A percentile compares a stretch with the other conserved stretches of the same genome.
These are phyloP conservation scores for Octopus sinensis DNA, from an alignment of 1,140 invertebrate species.

Conservation along the genomic window DNA sequence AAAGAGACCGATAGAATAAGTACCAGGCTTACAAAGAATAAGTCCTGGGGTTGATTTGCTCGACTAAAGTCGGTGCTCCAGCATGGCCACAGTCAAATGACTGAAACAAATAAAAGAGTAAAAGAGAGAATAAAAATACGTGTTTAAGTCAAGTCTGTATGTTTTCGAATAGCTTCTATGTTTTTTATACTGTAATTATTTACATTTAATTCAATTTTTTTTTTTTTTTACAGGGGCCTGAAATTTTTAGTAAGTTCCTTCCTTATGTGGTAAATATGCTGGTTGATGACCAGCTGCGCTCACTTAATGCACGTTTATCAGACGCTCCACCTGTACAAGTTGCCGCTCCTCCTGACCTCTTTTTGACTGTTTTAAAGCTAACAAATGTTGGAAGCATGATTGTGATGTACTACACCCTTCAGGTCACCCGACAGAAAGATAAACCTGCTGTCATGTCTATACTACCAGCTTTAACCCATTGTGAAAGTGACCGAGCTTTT, in stretches of 20 bases:
- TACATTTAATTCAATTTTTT: slow-evolving; percentile 1
- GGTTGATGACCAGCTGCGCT: slow-evolving; percentile 93
- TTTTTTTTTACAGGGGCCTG: slow-evolving; percentile 65
- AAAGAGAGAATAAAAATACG: too few species aligned
- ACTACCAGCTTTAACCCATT: slow-evolving; percentile 81
- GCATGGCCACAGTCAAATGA: too few species aligned
- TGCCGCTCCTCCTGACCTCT: slow-evolving; percentile 65
- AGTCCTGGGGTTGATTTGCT: too few species aligned
- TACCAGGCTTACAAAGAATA: too few species aligned
- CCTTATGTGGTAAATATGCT: slow-evolving; percentile 91
- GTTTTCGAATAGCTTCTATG: too few species aligned
- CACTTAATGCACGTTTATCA: slow-evolving; percentile 80
- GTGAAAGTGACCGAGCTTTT: slow-evolving; percentile 86
- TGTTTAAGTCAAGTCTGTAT: too few species aligned
- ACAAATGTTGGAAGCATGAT: slow-evolving; percentile 77
- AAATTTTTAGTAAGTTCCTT: slow-evolving; percentile 91
- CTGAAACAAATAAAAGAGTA: too few species aligned
- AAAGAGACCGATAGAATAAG: too few species aligned
- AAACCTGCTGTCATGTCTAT: slow-evolving; percentile 81
- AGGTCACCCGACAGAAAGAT: slow-evolving; percentile 69
- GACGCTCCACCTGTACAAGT: slow-evolving; percentile 90
- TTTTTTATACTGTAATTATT: not conserved
- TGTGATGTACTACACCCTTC: slow-evolving; percentile 85
- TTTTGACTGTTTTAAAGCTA: slow-evolving; percentile 41
- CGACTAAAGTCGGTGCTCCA: too few species aligned